A percentile compares a stretch with the other conserved stretches of the same genome.
Conservation (phyloP, 2,797 vertebrate genomes). For the Anniella stebbinsi region DNA sequence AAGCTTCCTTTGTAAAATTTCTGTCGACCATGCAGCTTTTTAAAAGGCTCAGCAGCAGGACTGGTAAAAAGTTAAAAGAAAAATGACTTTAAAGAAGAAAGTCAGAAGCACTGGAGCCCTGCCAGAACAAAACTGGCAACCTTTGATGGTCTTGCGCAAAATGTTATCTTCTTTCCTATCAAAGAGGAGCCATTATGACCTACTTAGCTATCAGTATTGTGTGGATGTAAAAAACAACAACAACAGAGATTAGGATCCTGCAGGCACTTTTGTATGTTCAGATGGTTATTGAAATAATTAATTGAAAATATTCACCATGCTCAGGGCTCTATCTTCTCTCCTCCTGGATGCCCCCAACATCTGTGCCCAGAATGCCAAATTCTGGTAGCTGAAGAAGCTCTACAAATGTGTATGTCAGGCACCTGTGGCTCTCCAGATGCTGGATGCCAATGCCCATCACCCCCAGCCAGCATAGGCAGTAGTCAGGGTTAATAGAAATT, state of each 20-base stretch:
- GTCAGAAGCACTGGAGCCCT: background rate
- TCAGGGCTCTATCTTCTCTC: background rate
- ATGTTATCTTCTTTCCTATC: background rate
- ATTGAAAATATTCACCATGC: background rate
- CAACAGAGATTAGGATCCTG: background rate
- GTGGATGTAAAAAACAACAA: background rate
- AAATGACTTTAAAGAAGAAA: background rate
- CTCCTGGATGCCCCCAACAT: background rate
- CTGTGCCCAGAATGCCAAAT: background rate
- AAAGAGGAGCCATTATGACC: background rate
- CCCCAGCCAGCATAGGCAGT: too few species aligned
- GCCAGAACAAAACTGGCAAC: background rate
- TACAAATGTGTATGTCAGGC: background rate
- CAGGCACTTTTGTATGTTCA: background rate
- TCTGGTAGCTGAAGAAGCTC: background rate
- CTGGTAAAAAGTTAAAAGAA: background rate
- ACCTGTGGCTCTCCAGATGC: too few species aligned
- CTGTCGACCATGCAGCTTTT: background rate
- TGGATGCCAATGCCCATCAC: too few species aligned
- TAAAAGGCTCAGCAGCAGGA: background rate
- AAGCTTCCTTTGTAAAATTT: background rate
- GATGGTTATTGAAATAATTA: background rate
- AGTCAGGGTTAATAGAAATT: too few species aligned
- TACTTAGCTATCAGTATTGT: background rate
- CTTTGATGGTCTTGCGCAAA: background rate